Base-by-base conservation (phyloP, 2,888 invertebrate species). In the Tachina grossa region DNA sequence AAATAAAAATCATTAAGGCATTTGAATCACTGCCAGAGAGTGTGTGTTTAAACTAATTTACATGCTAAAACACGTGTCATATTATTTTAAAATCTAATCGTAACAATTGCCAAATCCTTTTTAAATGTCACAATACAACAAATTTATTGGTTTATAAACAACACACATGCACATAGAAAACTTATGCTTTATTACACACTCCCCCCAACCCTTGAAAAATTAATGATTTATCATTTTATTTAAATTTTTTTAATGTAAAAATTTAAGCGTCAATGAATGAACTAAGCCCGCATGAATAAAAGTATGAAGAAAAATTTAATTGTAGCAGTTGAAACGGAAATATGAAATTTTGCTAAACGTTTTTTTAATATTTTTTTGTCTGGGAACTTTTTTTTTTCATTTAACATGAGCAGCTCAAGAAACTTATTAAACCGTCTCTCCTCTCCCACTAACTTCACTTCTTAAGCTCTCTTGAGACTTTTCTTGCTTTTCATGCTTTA, bases 381-480 rank as follows among this genome's bases (percentile, higher is more conserved):
- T 45, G n/a, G 1, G 11, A 57, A 57, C 51, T 69, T 69, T 22
- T 31, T 16, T 13, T 53, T 76, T 66, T 16, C 16, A 19, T 55
- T 57, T 75, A 49, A 53, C 9, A 66, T 76, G 76, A 66, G 66
- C 51, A 39, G n/a, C 11, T 11, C 19, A 19, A 72, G 14, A 43
- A 61, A n/a, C n/a, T 66, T 76, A 69, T 71, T 47, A 49, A 77
- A 77, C 19, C 41, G 59, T 72, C 57, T 72, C 80, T 76, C 59
- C 72, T 22, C 80, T 76, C 53, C 72, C n/a, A 47, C 66, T 63
- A 61, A 59, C 55, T 61, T 79, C 45, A 63, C n/a, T 59, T 9
- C 13, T 75, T 79, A 85, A 85, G 83, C 85, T 80, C 85, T 85
- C 85, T 85, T 85, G 85, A 85, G 85, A 85, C 85, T 72, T 61